Conservation (phyloP, 1,140 invertebrate species). For the Pissodes strobi region DNA sequence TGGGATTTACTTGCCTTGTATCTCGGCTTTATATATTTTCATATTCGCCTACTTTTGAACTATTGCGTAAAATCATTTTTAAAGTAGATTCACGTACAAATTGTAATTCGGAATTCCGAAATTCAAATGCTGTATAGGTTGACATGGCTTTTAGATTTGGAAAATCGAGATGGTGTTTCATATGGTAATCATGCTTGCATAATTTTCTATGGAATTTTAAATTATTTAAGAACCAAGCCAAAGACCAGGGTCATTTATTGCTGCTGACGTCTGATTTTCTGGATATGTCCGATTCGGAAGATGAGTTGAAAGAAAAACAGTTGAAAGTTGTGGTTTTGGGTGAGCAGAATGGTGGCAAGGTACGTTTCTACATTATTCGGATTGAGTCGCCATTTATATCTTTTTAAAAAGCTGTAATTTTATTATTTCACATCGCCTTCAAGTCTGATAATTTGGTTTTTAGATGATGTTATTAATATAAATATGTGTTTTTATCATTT, state of each 20-base stretch:
- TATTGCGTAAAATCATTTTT: not conserved
- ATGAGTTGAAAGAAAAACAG: conserved; percentile 68
- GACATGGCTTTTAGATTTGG: conserved; percentile 27
- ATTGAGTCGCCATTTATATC: too few species aligned
- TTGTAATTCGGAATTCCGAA: not conserved
- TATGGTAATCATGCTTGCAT: conserved; percentile 27
- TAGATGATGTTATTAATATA: too few species aligned
- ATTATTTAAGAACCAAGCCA: not conserved
- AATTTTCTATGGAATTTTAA: not conserved
- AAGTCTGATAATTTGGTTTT: too few species aligned
- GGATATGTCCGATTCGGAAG: conserved; percentile 68
- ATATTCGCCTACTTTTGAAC: not conserved
- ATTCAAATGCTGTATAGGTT: too few species aligned
- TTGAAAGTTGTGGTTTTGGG: conserved; percentile 82
- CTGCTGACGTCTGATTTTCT: not conserved
- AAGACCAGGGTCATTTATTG: not conserved
- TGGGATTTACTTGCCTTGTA: not conserved
- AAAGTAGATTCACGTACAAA: not conserved
- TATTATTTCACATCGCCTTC: too few species aligned
- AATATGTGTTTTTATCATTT: too few species aligned
- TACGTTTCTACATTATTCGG: conserved; percentile 58
- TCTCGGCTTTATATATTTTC: conserved; percentile 5
- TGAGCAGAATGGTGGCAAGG: conserved; percentile 81
- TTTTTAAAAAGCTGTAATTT: too few species aligned
- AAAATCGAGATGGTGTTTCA: conserved; percentile 15